Evolutionary conservation across 2,797 vertebrate genomes (phyloP).

Genomic region (Lepilemur septentrionalis): DNA sequence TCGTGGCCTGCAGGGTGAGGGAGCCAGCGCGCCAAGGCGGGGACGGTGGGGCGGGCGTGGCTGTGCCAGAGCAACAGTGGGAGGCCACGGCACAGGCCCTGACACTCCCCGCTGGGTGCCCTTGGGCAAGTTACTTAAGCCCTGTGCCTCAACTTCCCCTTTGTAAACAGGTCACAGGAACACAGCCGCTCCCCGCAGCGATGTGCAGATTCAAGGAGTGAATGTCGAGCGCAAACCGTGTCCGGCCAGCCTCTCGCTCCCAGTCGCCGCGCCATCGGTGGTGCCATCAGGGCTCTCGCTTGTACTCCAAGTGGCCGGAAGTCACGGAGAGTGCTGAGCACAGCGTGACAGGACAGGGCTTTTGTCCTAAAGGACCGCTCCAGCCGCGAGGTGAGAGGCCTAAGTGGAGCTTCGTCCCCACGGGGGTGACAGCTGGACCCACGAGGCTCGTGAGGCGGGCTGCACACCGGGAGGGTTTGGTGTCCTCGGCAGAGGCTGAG

Average conservation of each 20-base stretch:
- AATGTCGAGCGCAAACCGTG: neutral
- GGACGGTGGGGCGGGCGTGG: neutral
- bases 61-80: fast-evolving
- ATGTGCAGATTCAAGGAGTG: neutral
- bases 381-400: neutral
- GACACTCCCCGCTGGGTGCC: no score
- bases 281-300: neutral
- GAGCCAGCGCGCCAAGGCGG: neutral
- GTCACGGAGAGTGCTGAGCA: neutral
- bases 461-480: neutral
- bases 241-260: no score
- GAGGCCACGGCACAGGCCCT: neutral
- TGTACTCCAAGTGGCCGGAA: neutral
- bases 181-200: neutral
- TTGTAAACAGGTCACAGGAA: neutral
- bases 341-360: neutral
- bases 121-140: neutral
- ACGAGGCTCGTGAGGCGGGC: neutral
- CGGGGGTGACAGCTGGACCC: neutral
- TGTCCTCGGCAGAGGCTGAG: neutral
- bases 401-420: neutral
- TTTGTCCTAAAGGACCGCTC: neutral
- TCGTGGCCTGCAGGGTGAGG: no score
- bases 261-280: neutral
- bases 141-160: neutral